Percentiles rank a stretch among this genome's conserved stretches.
Evolutionary conservation across 2,113 vertebrate species (phyloP).

Genomic region (Rissa tridactyla): DNA sequence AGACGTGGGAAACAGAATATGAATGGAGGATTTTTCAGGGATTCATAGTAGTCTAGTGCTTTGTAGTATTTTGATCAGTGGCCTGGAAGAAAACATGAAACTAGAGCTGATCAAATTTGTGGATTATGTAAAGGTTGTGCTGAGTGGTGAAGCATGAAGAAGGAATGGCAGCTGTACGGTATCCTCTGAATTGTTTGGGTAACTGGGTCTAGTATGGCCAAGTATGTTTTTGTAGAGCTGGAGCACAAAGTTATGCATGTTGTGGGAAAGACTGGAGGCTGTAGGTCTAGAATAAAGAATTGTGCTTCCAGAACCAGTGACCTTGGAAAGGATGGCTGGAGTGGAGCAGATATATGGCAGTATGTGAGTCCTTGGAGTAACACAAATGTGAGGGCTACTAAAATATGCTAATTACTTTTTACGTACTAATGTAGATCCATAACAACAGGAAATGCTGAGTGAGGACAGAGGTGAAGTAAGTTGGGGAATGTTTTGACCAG

Average conservation of each 20-base stretch:
- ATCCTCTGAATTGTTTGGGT: conserved; percentile 2
- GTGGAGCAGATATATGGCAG: background rate
- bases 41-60: background rate
- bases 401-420: background rate
- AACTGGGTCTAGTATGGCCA: background rate
- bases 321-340: background rate
- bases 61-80: conserved; percentile 42
- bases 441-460: background rate
- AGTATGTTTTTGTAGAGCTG: background rate
- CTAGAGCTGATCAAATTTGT: background rate
- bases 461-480: background rate
- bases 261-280: background rate
- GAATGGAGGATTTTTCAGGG: conserved; percentile 1
- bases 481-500: background rate
- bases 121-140: conserved; percentile 12
- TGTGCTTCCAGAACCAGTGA: background rate
- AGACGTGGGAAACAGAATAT: background rate
- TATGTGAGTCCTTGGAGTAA: background rate
- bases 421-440: background rate
- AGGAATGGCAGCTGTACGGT: background rate
- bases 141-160: conserved; percentile 25
- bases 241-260: background rate
- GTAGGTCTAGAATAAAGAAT: background rate
- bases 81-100: conserved; percentile 12
- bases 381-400: background rate